Percentiles rank a stretch among this genome's conserved stretches.
Evolutionary conservation across 2,888 invertebrate species (phyloP).

Genomic region (Strigamia transsilvanica): DNA sequence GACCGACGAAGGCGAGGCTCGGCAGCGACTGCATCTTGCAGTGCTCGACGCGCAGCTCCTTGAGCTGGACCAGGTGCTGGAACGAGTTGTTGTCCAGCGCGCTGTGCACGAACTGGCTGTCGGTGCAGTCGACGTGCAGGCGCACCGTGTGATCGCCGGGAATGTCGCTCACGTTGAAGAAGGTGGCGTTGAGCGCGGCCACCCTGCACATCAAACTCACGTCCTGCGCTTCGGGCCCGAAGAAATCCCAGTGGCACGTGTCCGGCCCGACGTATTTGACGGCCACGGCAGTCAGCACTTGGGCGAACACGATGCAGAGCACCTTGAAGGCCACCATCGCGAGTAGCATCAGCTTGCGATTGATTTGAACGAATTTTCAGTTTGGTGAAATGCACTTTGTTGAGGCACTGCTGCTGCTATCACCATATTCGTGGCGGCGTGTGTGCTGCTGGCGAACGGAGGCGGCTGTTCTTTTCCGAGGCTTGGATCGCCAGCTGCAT

Average conservation of each 20-base stretch:
- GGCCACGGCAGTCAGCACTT: slow-evolving; percentile 50
- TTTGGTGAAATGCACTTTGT: slow-evolving; percentile 36
- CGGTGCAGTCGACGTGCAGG: slow-evolving; percentile 80
- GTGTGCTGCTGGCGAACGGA: slow-evolving; percentile 18
- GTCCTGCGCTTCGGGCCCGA: slow-evolving; percentile 68
- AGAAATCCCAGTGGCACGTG: slow-evolving; percentile 82
- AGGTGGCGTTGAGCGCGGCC: slow-evolving; percentile 84
- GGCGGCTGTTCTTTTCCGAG: slow-evolving; percentile 40
- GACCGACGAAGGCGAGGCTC: slow-evolving; percentile 69
- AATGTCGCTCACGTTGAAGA: slow-evolving; percentile 86
- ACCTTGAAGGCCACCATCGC: slow-evolving; percentile 48
- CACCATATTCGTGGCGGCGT: slow-evolving; percentile 22
- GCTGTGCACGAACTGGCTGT: slow-evolving; percentile 81
- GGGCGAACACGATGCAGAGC: slow-evolving; percentile 4
- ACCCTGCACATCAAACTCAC: slow-evolving; percentile 81
- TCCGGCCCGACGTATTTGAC: slow-evolving; percentile 83
- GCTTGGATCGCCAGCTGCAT: slow-evolving; percentile 24
- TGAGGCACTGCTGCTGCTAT: slow-evolving; percentile 35
- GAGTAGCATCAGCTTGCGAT: slow-evolving; percentile 26
- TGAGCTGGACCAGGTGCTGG: slow-evolving; percentile 72
- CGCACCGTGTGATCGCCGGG: slow-evolving; percentile 84
- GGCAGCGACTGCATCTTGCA: slow-evolving; percentile 71
- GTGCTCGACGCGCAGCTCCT: slow-evolving; percentile 77
- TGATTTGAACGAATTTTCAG: neutral
- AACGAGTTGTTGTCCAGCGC: slow-evolving; percentile 66